Percentiles rank a stretch among this genome's conserved stretches.
Conservation (phyloP, 2,113 vertebrate species). For the Micromys minutus region DNA sequence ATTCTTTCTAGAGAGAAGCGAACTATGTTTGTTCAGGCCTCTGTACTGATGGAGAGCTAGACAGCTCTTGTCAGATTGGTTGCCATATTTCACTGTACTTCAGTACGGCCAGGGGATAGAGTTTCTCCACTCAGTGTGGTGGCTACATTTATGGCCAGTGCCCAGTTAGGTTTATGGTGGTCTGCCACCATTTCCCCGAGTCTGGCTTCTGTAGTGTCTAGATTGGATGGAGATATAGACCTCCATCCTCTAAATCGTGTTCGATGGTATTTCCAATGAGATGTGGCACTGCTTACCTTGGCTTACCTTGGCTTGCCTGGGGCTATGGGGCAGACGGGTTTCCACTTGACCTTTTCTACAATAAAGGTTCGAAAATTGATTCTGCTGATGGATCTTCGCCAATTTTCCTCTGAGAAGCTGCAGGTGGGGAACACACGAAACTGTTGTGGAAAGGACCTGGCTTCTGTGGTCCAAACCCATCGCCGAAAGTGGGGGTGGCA, state of each 20-base stretch:
- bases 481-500: background rate
- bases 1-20: background rate
- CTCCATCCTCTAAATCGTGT: background rate
- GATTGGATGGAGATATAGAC: background rate
- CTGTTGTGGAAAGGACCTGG: background rate
- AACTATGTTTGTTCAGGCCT: background rate
- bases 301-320: background rate
- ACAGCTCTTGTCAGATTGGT: conserved; percentile 15
- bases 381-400: background rate
- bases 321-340: background rate
- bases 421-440: background rate
- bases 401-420: background rate
- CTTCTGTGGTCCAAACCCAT: background rate
- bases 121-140: background rate
- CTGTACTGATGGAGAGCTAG: background rate
- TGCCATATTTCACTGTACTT: background rate
- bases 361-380: background rate
- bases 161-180: background rate
- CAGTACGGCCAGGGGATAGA: background rate
- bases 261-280: no score
- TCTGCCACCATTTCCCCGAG: background rate
- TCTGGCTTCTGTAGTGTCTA: background rate
- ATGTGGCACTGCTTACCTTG: conserved; percentile 7
- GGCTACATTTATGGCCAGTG: background rate
- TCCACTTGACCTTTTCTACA: background rate